Evolutionary conservation across 2,888 invertebrate species (phyloP).

Genomic region (Drosophila fulvimacula): DNA sequence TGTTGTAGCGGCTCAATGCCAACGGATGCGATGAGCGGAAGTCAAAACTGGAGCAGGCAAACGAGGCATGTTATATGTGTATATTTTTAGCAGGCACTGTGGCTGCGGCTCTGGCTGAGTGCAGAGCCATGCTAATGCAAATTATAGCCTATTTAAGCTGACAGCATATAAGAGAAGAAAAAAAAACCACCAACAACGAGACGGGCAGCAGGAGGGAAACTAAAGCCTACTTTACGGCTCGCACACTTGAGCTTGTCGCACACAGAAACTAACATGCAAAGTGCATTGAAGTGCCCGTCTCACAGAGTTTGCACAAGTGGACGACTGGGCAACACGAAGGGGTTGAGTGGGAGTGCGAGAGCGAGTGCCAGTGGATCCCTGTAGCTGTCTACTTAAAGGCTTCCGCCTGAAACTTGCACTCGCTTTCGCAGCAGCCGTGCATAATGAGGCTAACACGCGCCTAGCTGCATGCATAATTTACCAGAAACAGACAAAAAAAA

Average conservation of each 20-base stretch:
- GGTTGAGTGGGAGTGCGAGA: neutral
- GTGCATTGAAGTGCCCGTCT: conserved; percentile 55
- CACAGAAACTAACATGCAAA: conserved; percentile 63
- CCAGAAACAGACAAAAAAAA: conserved; percentile 28
- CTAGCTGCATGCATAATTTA: conserved; percentile 78
- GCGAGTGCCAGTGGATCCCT: neutral
- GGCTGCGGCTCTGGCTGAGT: conserved; percentile 66
- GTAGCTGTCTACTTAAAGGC: conserved; percentile 68
- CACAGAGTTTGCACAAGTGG: conserved; percentile 48
- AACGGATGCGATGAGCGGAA: conserved; percentile 50
- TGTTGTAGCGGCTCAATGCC: conserved; percentile 46
- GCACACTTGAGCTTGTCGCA: conserved; percentile 66
- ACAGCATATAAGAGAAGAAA: conserved; percentile 29
- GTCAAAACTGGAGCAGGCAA: conserved; percentile 67
- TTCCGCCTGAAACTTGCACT: conserved; percentile 50
- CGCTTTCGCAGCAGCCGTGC: conserved; percentile 65
- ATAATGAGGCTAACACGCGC: conserved; percentile 76
- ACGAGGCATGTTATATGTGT: conserved; percentile 19
- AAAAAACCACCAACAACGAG: neutral
- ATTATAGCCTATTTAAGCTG: conserved; percentile 76
- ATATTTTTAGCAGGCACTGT: conserved; percentile 54
- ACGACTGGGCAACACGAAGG: conserved; percentile 2
- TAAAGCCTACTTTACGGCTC: conserved; percentile 59
- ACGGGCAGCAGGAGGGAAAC: conserved; percentile 21
- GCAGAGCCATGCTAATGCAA: conserved; percentile 76